A percentile compares a stretch with the other conserved stretches of the same genome.
phyloP scores from a whole-genome alignment of 2,113 vertebrate genomes.

The Pomatorhinus ruficollis region DNA sequence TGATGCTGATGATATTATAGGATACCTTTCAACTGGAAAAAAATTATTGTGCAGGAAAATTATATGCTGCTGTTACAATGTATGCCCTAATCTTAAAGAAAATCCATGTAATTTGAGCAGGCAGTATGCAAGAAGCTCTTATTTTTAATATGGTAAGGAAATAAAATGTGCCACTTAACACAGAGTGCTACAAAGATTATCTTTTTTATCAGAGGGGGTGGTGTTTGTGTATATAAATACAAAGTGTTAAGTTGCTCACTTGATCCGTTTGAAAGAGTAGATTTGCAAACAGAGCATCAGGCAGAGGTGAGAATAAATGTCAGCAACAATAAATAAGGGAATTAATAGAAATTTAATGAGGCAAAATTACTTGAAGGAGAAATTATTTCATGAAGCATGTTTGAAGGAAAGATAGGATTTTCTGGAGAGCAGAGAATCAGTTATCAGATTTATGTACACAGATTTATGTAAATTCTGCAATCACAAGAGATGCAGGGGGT shows the following conservation, averaged over 20 bases:
- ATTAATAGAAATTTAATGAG: constrained; percentile 22
- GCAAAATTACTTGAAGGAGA: not conserved
- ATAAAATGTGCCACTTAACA: constrained; percentile 51
- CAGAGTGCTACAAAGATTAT: constrained; percentile 2
- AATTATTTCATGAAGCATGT: not conserved
- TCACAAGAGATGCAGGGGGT: not conserved
- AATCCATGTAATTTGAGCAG: constrained; percentile 64
- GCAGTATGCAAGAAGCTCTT: constrained; percentile 9
- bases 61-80: constrained; percentile 62
- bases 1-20: constrained; percentile 67
- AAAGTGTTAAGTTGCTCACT: constrained; percentile 2
- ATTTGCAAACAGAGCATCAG: not conserved
- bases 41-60: constrained; percentile 71
- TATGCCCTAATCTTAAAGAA: constrained; percentile 67
- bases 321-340: not conserved
- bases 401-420: not conserved
- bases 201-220: constrained; percentile 10
- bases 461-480: not conserved
- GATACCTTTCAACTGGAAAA: constrained; percentile 71
- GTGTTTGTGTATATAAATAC: not conserved
- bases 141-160: constrained; percentile 32
- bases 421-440: not conserved
- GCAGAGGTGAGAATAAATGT: not conserved
- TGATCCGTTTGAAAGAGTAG: not conserved
- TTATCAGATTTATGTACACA: not conserved